Base-by-base conservation (phyloP, 1,140 invertebrate genomes). In the Aphidius ervi region DNA sequence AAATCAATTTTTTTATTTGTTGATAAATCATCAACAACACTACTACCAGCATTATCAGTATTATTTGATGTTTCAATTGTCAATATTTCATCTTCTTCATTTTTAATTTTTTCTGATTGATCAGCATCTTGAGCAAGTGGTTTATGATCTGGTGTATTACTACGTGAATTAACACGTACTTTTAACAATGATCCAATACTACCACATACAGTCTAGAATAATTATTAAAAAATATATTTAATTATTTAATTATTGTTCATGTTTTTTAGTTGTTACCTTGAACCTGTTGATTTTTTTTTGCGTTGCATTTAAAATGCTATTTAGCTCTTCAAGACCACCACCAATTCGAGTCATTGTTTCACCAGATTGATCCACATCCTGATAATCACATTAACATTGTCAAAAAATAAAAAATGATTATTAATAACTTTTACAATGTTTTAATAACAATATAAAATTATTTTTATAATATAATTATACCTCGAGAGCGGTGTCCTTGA, bases 231-330 rank as follows among this genome's bases (percentile, higher is more conserved):
- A 54, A 31, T 46, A 58, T 2, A 54, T 55, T 41, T 9, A 56
- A 42, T 56, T 59, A 45, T 60, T n/a, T 23, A 37, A 49, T 31
- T 4, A 49, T 50, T 53, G 7, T 49, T 43, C 60, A 62, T 60
- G 58, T 64, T 48, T 46, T 31, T 41, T 23, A 61, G 67, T 76
- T 3, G 10, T 8, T 80, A 89, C 89, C 83, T 94, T 96, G 64
- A 97, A 87, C 70, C 85, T 87, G 78, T 93, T 94, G 48, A 97
- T 80, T 78, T 93, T 93, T 59, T 88, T 89, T 74, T 96, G 93
- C 1, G 93, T 95, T 31, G 83, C 85, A 65, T 83, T 85, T 45
- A 95, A 77, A 58, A 92, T 91, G 23, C 82, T 86, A 69, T 92
- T 93, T 40, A 96, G 83, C 72, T 93, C 89, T 56, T 91, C 88